These are phyloP conservation scores for Nannoperca obscura DNA, from an alignment of 2,797 vertebrate species.

Conservation along the genomic window DNA sequence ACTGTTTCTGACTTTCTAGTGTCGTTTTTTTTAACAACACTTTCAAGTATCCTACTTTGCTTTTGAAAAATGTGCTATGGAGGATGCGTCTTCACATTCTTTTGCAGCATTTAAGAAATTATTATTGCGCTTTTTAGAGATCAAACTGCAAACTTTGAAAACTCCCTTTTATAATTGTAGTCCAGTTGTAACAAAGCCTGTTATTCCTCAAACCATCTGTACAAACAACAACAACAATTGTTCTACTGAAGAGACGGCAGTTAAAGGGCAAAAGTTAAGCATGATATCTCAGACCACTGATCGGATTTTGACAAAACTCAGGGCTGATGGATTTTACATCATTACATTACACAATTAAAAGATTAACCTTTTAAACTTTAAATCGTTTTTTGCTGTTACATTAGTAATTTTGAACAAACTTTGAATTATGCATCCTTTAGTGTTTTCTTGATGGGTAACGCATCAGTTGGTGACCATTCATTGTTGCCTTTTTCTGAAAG, in stretches of 20 bases:
- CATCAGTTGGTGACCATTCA: neutral
- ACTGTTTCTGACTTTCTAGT: neutral
- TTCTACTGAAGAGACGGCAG: neutral
- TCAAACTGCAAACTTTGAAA: neutral
- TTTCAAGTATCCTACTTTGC: constrained; percentile 1
- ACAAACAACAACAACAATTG: neutral
- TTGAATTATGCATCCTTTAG: neutral
- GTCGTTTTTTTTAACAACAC: constrained; percentile 24
- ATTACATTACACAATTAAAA: neutral
- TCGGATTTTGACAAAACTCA: neutral
- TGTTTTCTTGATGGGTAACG: neutral
- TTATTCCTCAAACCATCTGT: neutral
- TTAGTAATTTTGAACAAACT: neutral
- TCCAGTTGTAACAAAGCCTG: neutral
- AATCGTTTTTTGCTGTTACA: neutral
- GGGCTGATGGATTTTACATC: neutral
- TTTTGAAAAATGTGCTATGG: neutral
- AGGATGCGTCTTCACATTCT: neutral
- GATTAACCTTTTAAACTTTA: neutral
- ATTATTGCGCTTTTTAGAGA: neutral
- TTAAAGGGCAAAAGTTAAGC: neutral
- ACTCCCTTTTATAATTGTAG: neutral
- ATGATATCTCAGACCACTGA: neutral
- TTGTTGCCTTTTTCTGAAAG: constrained; percentile 3
- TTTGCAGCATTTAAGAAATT: constrained; percentile 12